Evolutionary conservation across 2,888 invertebrate genomes (phyloP), one percentile per base, ranked within the genome.

Genomic region (Cephonodes hylas): DNA sequence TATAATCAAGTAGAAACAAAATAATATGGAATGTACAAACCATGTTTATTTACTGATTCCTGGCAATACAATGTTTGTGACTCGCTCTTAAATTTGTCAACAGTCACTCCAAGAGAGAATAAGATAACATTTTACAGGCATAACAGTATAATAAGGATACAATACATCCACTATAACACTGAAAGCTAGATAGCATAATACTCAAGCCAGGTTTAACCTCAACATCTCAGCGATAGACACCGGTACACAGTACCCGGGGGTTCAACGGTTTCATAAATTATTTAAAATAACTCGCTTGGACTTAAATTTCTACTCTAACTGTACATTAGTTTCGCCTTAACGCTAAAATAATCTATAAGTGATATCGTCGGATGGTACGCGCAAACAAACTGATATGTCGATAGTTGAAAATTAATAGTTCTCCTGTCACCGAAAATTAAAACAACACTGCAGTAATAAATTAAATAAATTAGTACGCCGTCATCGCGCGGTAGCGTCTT

Each of bases 21-120:
- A 93, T 93, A 94, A 94, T 94, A 95, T 95, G 95, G 95, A 95
- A 95, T 95, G 95, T 95, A 95, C 95, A 95, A 95, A 95, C 95
- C 94, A 94, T 94, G 93, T 94, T 94, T 93, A 91, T 94, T 94
- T 90, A 93, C 93, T 93, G 94, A 93, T 94, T 93, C 94, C 94
- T 93, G 94, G 91, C 92, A 91, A 89, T 91, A 93, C 91, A 92
- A 87, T 83, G 81, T 88, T 88, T 86, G 86, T 85, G 91, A 89
- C 89, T 85, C 79, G 81, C 85, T 83, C 79, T 76, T 66, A 76
- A 80, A 81, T 74, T 79, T 75, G 74, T 75, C 75, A 75, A 73
- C 74, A 76, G 83, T 81, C 84, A 85, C 82, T 75, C 65, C 69
- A 31, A 75, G 69, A 77, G 74, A 81, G 77, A 75, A 72, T 70